Base-by-base conservation (phyloP, 1,140 invertebrate genomes). In the Drosophila neocordata region DNA sequence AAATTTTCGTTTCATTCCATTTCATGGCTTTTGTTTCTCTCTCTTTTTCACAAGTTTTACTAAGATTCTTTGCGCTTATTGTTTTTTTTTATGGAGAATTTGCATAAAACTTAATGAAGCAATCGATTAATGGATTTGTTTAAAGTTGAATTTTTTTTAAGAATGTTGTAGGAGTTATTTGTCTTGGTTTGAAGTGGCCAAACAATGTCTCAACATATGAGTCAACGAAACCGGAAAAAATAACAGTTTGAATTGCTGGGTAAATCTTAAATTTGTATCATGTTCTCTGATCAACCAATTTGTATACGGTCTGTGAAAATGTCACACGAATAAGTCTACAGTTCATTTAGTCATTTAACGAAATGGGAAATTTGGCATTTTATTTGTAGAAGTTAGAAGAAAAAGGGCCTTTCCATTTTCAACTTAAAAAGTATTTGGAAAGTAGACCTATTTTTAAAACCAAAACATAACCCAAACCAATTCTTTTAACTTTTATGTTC, bases 31-130 rank as follows among this genome's bases (percentile, higher is more conserved):
- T 51, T 35, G 24, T 62, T 52, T 18, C 20, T 41, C n/a, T 48
- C 18, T 52, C 31, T 58, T 35, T 51, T 41, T 20, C 18, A 37
- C 27, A 24, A 31, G 52, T 73, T 55, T 53, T 18, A 59, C 67
- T 44, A 18, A 57, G 57, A 58, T 59, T 34, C 8, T 48, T 48
- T 48, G 41, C 44, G 41, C 38, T 34, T 18, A 11, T 22, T 18
- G 13, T 34, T 52, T 13, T n/a, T 35, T 60, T 31, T 24, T 18
- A 24, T 9, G 13, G 27, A 8, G 5, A 58, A 77, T 77, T 77
- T 61, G 57, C 74, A 77, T 77, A 62, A 41, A 13, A 37, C 20
- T 34, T 58, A 41, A 61, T 59, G 18, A 75, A 60, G 44, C 56
- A 57, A 60, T 59, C 31, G 53, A 34, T 48, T 22, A 57, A 31